These are phyloP conservation scores for Poeciliopsis occidentalis DNA, from an alignment of 2,113 vertebrate genomes.

Conservation along the genomic window DNA sequence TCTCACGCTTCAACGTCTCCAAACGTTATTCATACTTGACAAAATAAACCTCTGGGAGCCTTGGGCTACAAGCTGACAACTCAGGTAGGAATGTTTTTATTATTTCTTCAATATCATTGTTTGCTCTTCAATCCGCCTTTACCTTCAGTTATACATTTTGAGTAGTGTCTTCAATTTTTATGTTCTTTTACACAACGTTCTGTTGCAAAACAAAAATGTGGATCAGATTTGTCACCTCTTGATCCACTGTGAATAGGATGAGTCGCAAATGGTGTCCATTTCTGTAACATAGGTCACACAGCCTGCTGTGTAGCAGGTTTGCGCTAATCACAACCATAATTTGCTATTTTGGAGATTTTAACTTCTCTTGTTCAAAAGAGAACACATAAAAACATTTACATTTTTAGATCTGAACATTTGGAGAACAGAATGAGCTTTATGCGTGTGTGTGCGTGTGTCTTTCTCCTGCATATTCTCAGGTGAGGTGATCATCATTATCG, in stretches of 20 bases:
- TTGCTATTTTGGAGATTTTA: slow-evolving; percentile 35
- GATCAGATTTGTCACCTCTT: slow-evolving; percentile 43
- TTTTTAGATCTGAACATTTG: slow-evolving; percentile 1
- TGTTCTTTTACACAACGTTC: no score
- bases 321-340: slow-evolving; percentile 40
- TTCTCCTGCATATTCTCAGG: slow-evolving; percentile 6
- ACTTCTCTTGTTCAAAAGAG: neutral
- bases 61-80: no score
- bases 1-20: no score
- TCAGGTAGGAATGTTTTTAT: no score
- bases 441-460: slow-evolving; percentile 29
- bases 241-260: slow-evolving; percentile 28
- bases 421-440: neutral
- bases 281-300: slow-evolving; percentile 31
- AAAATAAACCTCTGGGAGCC: no score
- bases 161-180: no score
- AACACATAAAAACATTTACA: neutral
- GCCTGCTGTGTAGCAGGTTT: slow-evolving; percentile 55
- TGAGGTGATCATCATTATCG: no score
- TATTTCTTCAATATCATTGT: no score
- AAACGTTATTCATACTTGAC: no score
- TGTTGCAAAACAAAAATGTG: neutral
- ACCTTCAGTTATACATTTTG: no score
- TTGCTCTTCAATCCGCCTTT: no score
- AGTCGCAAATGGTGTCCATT: slow-evolving; percentile 43